These are phyloP conservation scores for Halcyon chelicuti DNA, from an alignment of 2,797 vertebrate species.

Conservation along the genomic window DNA sequence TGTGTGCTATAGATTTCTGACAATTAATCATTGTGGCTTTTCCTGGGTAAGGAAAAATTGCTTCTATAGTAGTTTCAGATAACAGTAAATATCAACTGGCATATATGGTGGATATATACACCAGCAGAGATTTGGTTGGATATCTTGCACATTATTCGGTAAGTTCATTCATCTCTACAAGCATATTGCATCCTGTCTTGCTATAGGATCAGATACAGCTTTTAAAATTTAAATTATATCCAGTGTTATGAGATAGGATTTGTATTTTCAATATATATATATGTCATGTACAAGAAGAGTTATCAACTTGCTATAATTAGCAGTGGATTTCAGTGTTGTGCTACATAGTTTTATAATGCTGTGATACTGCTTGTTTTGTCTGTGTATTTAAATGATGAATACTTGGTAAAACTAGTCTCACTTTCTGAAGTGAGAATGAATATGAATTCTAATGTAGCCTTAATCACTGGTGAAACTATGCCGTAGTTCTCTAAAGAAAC, in stretches of 20 bases:
- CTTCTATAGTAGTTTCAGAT: not conserved
- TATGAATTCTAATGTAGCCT: not conserved
- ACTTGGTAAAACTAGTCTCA: not conserved
- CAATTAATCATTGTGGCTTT: not conserved
- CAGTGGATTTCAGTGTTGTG: not conserved
- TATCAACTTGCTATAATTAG: not conserved
- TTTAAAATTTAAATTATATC: not conserved
- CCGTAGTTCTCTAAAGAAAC: not conserved
- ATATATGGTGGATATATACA: not conserved
- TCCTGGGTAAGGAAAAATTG: not conserved
- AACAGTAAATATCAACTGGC: not conserved
- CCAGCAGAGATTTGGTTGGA: not conserved
- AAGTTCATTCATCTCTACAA: not conserved
- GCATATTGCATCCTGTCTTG: not conserved
- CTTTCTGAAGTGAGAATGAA: not conserved
- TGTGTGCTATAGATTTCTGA: not conserved
- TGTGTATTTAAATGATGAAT: not conserved
- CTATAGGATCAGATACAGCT: not conserved
- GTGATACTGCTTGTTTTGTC: not conserved
- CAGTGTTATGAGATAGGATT: not conserved
- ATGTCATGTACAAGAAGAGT: fast-evolving
- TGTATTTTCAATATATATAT: not conserved
- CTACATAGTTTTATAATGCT: not conserved
- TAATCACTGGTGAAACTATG: not conserved
- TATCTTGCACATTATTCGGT: not conserved